phyloP scores from a whole-genome alignment of 1,140 invertebrate species.

The Chrysomallon squamiferum region DNA sequence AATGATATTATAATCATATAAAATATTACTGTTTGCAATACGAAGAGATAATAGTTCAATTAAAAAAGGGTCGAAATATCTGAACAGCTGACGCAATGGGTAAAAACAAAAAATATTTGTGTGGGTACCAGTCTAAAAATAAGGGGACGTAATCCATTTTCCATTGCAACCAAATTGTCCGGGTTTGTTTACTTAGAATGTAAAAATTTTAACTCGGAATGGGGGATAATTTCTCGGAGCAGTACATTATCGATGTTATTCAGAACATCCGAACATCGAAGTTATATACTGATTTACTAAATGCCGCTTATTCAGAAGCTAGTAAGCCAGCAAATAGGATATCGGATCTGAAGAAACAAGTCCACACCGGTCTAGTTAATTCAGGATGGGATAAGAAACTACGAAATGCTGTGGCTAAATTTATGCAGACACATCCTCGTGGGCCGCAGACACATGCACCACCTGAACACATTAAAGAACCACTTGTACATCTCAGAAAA shows the following conservation, averaged over 20 bases:
- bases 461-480: conserved; percentile 62
- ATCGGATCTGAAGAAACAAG: conserved; percentile 53
- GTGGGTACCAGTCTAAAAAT: too few species aligned
- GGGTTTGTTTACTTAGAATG: background rate
- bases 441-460: conserved; percentile 23
- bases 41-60: too few species aligned
- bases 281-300: conserved; percentile 51
- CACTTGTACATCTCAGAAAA: conserved; percentile 76
- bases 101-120: too few species aligned
- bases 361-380: conserved; percentile 40
- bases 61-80: too few species aligned
- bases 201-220: background rate
- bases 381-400: conserved; percentile 57
- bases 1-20: too few species aligned
- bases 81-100: too few species aligned
- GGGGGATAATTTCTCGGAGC: conserved; percentile 14
- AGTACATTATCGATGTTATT: conserved; percentile 24
- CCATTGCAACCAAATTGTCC: background rate
- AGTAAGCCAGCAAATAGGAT: conserved; percentile 40
- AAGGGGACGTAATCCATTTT: too few species aligned
- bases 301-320: conserved; percentile 55
- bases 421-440: conserved; percentile 42
- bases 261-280: conserved; percentile 44
- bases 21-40: too few species aligned
- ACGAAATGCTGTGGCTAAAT: conserved; percentile 53